Base-by-base conservation (phyloP, 1,140 invertebrate species). In the Matsumurasca onukii region DNA sequence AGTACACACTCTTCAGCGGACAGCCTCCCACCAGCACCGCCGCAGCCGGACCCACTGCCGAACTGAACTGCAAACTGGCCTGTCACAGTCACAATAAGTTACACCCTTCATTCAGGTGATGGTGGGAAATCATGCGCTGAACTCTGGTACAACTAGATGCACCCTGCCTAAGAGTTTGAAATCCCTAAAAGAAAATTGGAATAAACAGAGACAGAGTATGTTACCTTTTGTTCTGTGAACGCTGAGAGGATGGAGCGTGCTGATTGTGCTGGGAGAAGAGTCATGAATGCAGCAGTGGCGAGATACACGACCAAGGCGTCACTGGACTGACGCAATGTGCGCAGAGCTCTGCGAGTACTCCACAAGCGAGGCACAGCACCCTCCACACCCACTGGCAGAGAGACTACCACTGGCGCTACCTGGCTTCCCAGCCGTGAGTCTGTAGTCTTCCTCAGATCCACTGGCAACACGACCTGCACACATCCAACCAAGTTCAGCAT, bases 291-390 rank as follows among this genome's bases (percentile, higher is more conserved):
- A 70, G 80, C 78, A 27, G 83, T 78, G 24, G 80, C 80, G 0
- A 80, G 80, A 70, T 81, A 83, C 66, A 84, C 79, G 2, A 86
- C 78, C 27, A 83, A 81, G 0, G 83, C 78, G 69, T 85, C 83
- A 3, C 84, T 79, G 45, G 82, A 73, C 20, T 52, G 61, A 5
- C 66, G 39, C 1, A 73, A 49, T 2, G 68, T 52, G 25, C 67
- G 67, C 24, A 86, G 79, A 5, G 76, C 74, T 48, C 80, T 76
- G 34, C 84, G 79, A 22, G 84, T 80, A 31, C 81, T 81, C 86
- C 86, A 87, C 3, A 87, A 77, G n/a, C 85, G 75, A 12, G 86
- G 86, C 52, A 87, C 83, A n/a, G 82, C 81, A 12, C 83, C 84
- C 73, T 86, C 85, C 1, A 80, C 81, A 66, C 81, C 81, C 13